Evolutionary conservation across 1,140 invertebrate genomes (phyloP), one percentile per base, ranked within the genome.

Genomic region (Drosophila guanche): DNA sequence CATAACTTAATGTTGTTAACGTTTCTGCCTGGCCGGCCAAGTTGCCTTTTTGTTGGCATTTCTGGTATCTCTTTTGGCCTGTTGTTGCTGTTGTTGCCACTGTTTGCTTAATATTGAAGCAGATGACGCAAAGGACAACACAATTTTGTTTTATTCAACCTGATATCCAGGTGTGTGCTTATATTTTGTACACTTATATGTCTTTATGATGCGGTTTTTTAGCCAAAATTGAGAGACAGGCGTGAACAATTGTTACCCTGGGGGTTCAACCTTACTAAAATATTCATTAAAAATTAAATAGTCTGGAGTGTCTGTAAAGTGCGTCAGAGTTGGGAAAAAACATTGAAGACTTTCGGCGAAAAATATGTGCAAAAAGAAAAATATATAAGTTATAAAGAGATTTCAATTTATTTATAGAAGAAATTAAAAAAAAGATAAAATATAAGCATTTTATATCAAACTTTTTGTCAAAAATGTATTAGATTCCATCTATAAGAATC

Each of bases 91-190:
- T 45, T 56, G 33, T 52, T 42, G 25, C 14, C 62, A 46, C 46
- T 80, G 73, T 74, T 85, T 85, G 73, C 81, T 77, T 86, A 80
- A 86, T 69, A 81, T 77, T 86, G 78, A 45, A 57, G 41, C 40
- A 42, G 60, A 74, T 85, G 81, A 85, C 77, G 81, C 81, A 86
- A 85, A 85, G 81, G 81, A 85, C 81, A 67, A 86, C 68, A 57
- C 33, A 37, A 37, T 37, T 37, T 37, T 37, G 63, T 73, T 76
- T 20, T 20, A 20, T 20, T 55, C 40, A 41, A 23, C 56, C 54
- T 50, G 41, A 69, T 63, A 33, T 53, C 33, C 48, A 29, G 23
- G 57, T 55, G 54, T 7, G 25, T 52, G 48, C 69, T 58, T 59
- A 22, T 41, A 57, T 66, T 46, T 65, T 66, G n/a, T 22, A 48